phyloP scores from a whole-genome alignment of 2,888 invertebrate species.

The Choristoneura rosaceana region DNA sequence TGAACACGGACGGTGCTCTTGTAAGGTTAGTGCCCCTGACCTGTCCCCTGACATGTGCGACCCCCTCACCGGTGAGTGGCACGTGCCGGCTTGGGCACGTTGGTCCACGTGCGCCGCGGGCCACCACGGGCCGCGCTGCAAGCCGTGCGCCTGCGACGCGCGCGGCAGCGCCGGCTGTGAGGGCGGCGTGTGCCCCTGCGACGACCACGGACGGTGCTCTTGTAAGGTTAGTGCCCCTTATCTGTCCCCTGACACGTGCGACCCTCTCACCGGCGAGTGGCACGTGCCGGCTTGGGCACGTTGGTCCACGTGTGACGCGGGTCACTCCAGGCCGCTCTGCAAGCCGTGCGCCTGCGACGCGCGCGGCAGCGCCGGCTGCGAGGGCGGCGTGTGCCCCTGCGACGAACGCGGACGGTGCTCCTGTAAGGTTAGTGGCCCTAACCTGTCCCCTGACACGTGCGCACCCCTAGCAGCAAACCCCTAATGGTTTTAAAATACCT shows the following conservation, averaged over 20 bases:
- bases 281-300: slow-evolving; percentile 91
- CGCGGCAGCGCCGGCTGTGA: slow-evolving; percentile 88
- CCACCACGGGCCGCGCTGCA: slow-evolving; percentile 95
- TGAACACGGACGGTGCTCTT: slow-evolving; percentile 92
- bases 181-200: slow-evolving; percentile 90
- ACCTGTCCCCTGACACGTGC: slow-evolving; percentile 85
- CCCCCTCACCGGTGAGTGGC: slow-evolving; percentile 89
- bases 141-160: slow-evolving; percentile 92
- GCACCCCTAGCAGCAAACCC: too few relatives aligned
- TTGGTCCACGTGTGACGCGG: slow-evolving; percentile 90
- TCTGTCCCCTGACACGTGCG: slow-evolving; percentile 86
- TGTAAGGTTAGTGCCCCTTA: slow-evolving; percentile 58
- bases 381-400: slow-evolving; percentile 90
- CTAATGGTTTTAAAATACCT: too few relatives aligned
- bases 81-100: slow-evolving; percentile 91
- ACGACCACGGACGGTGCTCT: slow-evolving; percentile 92
- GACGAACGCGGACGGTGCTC: slow-evolving; percentile 92
- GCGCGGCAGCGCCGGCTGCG: slow-evolving; percentile 88
- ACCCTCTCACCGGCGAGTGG: slow-evolving; percentile 89
- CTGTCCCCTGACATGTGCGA: slow-evolving; percentile 86
- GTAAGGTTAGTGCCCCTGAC: too few relatives aligned
- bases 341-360: slow-evolving; percentile 92
- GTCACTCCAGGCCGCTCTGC: slow-evolving; percentile 96
- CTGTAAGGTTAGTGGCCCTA: slow-evolving; percentile 59
- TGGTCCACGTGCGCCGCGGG: slow-evolving; percentile 91